Conservation (phyloP, 2,888 invertebrate species). For the Palloptera scutellata region DNA sequence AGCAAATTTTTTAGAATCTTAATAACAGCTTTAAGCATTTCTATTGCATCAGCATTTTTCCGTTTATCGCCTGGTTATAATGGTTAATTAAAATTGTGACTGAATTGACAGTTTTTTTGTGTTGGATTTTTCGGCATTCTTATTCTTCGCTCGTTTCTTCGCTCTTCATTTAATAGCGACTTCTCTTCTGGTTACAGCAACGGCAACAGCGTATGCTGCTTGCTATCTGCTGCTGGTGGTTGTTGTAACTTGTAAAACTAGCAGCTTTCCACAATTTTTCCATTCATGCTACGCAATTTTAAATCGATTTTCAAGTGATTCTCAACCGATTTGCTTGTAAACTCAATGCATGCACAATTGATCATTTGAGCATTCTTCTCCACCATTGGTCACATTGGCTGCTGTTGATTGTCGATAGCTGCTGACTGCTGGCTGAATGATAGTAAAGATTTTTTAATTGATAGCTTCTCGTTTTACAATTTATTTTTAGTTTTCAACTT, state of each 20-base stretch:
- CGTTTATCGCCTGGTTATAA: neutral
- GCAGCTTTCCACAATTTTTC: neutral
- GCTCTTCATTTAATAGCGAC: neutral
- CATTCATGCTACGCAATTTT: neutral
- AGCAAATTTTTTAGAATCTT: neutral
- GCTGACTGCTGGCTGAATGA: neutral
- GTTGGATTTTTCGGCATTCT: neutral
- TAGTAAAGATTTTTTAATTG: conserved; percentile 2
- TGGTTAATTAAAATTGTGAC: neutral
- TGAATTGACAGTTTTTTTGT: conserved; percentile 4
- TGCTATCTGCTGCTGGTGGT: neutral
- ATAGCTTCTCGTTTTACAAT: conserved; percentile 1
- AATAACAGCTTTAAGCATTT: neutral
- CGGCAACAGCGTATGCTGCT: neutral
- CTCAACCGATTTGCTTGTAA: neutral
- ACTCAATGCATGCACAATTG: neutral
- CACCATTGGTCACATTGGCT: no score
- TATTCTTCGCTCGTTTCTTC: neutral
- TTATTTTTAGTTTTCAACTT: neutral
- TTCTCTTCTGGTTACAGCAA: neutral
- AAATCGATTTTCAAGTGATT: conserved; percentile 4
- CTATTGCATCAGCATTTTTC: neutral
- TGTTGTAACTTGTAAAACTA: neutral
- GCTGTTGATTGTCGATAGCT: neutral
- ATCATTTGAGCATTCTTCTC: no score